Evolutionary conservation across 2,888 invertebrate genomes (phyloP).

Genomic region (Sycophila texana): DNA sequence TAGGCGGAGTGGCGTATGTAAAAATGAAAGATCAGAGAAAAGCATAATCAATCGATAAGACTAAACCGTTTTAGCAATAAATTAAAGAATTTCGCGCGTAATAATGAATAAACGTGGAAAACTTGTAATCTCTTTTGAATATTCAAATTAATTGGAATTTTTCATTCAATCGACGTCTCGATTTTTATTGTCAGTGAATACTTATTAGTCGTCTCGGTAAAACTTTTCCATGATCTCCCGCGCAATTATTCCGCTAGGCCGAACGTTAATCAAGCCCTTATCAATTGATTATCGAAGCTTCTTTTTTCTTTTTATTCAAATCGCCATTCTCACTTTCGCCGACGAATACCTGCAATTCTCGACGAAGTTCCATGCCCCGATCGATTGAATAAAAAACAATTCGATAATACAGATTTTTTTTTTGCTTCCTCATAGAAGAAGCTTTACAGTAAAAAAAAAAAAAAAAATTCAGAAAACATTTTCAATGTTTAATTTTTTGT

Average conservation of each 20-base stretch:
- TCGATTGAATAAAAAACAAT: neutral
- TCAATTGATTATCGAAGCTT: slow-evolving; percentile 22
- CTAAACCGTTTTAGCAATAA: too few relatives aligned
- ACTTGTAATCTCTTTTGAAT: slow-evolving; percentile 14
- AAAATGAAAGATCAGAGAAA: too few relatives aligned
- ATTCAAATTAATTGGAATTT: slow-evolving; percentile 17
- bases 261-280: neutral
- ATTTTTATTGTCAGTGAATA: slow-evolving; percentile 22
- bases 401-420: neutral
- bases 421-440: too few relatives aligned
- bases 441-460: too few relatives aligned
- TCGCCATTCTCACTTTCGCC: neutral
- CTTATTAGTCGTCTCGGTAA: slow-evolving; percentile 1
- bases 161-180: neutral
- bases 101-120: neutral
- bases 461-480: slow-evolving; percentile 10
- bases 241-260: neutral
- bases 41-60: too few relatives aligned
- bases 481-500: slow-evolving; percentile 35
- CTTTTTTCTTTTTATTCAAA: neutral
- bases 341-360: neutral
- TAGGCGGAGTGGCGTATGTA: too few relatives aligned
- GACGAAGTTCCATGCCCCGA: neutral
- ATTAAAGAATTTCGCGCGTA: neutral
- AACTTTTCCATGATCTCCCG: slow-evolving; percentile 29